Evolutionary conservation across 2,888 invertebrate species (phyloP), one percentile per base, ranked within the genome.

Genomic region (Allophyes oxyacanthae): DNA sequence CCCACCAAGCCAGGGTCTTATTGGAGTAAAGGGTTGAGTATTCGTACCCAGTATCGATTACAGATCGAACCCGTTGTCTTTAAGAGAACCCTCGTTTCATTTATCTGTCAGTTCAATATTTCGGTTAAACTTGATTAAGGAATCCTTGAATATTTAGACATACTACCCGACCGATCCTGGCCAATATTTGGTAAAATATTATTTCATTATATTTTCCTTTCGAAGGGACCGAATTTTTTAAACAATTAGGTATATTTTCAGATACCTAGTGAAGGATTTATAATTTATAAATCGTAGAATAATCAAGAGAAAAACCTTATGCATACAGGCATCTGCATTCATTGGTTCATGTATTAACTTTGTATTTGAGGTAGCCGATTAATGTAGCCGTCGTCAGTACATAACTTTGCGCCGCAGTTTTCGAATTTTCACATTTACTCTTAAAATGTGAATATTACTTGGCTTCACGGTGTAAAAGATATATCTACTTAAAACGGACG

Each of bases 1-100:
- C 50, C 65, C 68, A 70, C 66, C 77, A 73, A 78, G 68, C 64
- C 73, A 72, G 72, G 72, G 66, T 64, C 71, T 73, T 81, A 82
- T 75, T 78, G 74, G 74, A 40, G 73, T 67, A 72, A 81, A 78
- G 79, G 82, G 77, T 84, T 78, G 77, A 75, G 70, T 77, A 78
- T 64, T 72, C 72, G 68, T 67, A 57, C 73, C 69, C 69, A 57
- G 70, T 81, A 85, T 85, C 77, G 83, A 84, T 82, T 81, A 78
- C 77, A 77, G 74, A 82, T 83, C 79, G 77, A 68, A 77, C 60
- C 74, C 71, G 75, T 75, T 75, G 71, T 75, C 82, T 81, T 78
- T 74, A 77, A 75, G 77, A 77, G 77, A 74, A 80, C 84, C 85
- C 84, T 82, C 81, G 78, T 83, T 84, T 80, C 78, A 78, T 84